These are phyloP conservation scores for Myocastor coypus DNA, from an alignment of 2,113 vertebrate species.

Conservation along the genomic window DNA sequence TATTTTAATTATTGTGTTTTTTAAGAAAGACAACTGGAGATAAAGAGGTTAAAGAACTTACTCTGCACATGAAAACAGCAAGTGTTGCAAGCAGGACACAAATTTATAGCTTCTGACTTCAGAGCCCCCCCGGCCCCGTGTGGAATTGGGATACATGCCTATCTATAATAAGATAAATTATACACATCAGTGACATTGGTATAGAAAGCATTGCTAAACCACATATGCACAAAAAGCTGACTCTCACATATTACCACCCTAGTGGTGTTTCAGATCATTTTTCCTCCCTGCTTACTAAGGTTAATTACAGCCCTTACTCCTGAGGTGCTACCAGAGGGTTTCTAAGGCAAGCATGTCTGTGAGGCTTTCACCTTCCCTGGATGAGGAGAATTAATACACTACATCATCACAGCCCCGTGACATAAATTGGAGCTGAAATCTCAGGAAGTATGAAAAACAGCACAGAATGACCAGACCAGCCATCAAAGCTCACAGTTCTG, in stretches of 20 bases:
- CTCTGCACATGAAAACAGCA: conserved; percentile 14
- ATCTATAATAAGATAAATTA: conserved; percentile 1
- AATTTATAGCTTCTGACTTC: not conserved
- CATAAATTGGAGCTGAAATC: not conserved
- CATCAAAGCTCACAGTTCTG: not conserved
- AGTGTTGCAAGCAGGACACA: not conserved
- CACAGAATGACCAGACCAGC: not conserved
- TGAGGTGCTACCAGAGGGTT: not conserved
- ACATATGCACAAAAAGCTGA: conserved; percentile 16
- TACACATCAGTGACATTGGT: not conserved
- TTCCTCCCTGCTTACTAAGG: conserved; percentile 13
- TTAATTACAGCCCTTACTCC: conserved; percentile 11
- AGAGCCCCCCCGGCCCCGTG: not conserved
- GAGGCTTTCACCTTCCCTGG: not conserved
- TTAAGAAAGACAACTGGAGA: not conserved
- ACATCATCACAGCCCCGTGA: not conserved
- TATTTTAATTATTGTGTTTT: not conserved
- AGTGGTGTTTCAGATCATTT: not conserved
- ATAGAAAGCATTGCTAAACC: not conserved
- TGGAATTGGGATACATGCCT: not conserved
- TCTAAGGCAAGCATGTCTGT: not conserved
- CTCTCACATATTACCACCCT: not conserved
- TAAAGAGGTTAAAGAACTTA: not conserved
- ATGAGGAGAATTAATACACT: not conserved
- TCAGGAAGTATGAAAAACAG: conserved; percentile 51